Base-by-base conservation (phyloP, 2,888 invertebrate genomes). In the Microplitis deprimator region DNA sequence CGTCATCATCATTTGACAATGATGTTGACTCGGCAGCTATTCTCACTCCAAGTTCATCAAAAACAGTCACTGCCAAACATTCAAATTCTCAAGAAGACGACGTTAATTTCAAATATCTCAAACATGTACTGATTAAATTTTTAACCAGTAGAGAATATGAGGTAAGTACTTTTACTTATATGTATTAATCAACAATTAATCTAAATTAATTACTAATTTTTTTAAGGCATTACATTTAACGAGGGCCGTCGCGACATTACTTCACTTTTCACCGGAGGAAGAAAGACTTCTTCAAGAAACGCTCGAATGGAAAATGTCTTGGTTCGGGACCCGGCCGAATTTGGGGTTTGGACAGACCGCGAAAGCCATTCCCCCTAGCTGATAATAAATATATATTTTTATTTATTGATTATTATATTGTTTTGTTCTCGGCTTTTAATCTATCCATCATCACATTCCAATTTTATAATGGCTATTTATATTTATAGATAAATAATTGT, bases 121-220 rank as follows among this genome's bases (percentile, higher is more conserved):
- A 97, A 87, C 97, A 98, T 91, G 98, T 98, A 81, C 94, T 98
- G 80, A 94, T 98, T 3, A 96, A 97, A 88, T 98, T 98, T 90
- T 92, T 98, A 85, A 97, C 97, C 0, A 95, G 96, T 87, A 92
- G 96, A 80, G 97, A 97, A 90, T 91, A 92, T 82, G 93, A 93
- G 91, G 92, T 92, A 82, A 85, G 86, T 29, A 29, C 4, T 29
- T 3, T 0, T 29, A 29, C 29, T 29, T 29, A 29, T 29, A 29
- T 4, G 3, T 29, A 29, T 92, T 90, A 76, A 77, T 78, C 76
- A 10, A 6, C 13, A 68, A 62, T 59, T 1, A 71, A 38, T 7
- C 3, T 13, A 13, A 41, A 41, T 50, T 50, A 73, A 17, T 50
- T 41, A 59, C 65, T 65, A 20, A 65, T 60, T 67, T 76, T 77